These are phyloP conservation scores for Euthynnus affinis DNA, from an alignment of 2,797 vertebrate genomes.

Conservation along the genomic window DNA sequence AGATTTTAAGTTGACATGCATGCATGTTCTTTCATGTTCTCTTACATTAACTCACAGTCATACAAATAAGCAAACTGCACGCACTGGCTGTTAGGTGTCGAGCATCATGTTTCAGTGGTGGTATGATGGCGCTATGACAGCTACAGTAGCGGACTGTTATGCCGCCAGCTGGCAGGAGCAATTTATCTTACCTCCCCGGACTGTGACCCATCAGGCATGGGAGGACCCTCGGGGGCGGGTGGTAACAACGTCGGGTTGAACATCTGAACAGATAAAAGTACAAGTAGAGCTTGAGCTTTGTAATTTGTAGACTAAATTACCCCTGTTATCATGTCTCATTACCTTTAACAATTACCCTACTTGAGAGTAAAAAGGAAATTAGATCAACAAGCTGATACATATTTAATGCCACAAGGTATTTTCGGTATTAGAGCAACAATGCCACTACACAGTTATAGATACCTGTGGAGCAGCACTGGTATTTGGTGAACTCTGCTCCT, in stretches of 20 bases:
- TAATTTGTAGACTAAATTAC: not conserved
- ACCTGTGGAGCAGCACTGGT: slow-evolving; percentile 78
- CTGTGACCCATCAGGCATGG: slow-evolving; percentile 82
- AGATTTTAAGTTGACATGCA: slow-evolving; percentile 51
- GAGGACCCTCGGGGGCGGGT: slow-evolving; percentile 86
- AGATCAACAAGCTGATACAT: not conserved
- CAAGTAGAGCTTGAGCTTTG: slow-evolving; percentile 4
- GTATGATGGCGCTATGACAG: slow-evolving; percentile 39
- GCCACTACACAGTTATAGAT: not conserved
- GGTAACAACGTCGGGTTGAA: slow-evolving; percentile 85
- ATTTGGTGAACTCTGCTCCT: slow-evolving; percentile 79
- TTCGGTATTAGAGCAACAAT: not conserved
- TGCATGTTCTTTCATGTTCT: slow-evolving; percentile 16
- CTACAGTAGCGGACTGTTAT: not conserved
- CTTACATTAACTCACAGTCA: slow-evolving; percentile 22
- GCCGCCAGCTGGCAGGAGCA: not conserved
- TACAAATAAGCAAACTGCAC: slow-evolving; percentile 43
- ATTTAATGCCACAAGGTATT: not conserved
- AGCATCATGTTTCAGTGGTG: slow-evolving; percentile 61
- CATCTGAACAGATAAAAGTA: slow-evolving; percentile 79
- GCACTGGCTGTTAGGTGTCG: slow-evolving; percentile 62
- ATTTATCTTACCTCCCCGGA: slow-evolving; percentile 90
- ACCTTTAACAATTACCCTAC: not conserved
- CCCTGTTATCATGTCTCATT: not conserved
- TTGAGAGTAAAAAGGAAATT: not conserved